A percentile compares a stretch with the other conserved stretches of the same genome.
Evolutionary conservation across 2,888 invertebrate species (phyloP).

Genomic region (Scaptomyza caliginosa): DNA sequence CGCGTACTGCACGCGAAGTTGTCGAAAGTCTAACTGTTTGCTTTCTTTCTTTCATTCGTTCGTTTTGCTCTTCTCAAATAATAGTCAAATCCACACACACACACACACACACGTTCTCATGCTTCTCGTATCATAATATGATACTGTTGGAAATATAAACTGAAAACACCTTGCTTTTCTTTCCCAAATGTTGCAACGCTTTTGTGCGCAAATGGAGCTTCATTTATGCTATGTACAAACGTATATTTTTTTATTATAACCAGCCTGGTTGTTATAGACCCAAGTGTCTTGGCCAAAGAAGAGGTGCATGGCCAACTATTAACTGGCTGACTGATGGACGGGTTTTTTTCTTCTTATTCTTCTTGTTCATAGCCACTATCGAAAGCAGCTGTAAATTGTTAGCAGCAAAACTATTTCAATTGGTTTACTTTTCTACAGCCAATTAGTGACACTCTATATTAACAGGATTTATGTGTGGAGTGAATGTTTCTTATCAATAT

Average conservation of each 20-base stretch:
- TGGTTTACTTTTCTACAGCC: conserved; percentile 7
- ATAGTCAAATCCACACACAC: conserved; percentile 52
- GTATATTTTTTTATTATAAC: conserved; percentile 14
- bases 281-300: neutral
- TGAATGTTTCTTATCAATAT: neutral
- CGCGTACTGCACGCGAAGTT: conserved; percentile 70
- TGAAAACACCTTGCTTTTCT: conserved; percentile 64
- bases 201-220: conserved; percentile 75
- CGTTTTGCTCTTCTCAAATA: conserved; percentile 37
- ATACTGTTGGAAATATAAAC: conserved; percentile 20
- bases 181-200: conserved; percentile 71
- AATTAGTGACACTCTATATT: conserved; percentile 4
- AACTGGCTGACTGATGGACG: conserved; percentile 9
- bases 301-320: conserved; percentile 4
- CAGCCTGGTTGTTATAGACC: conserved; percentile 13
- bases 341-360: neutral
- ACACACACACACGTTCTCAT: conserved; percentile 2
- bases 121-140: neutral
- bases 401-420: conserved; percentile 10
- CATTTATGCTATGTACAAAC: conserved; percentile 4
- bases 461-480: neutral
- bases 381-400: conserved; percentile 27
- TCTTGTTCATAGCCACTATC: neutral
- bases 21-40: conserved; percentile 66
- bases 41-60: conserved; percentile 36